Percentiles rank a stretch among this genome's conserved stretches.
Conservation (phyloP, 2,113 vertebrate genomes). For the Cyphomyrus discorhynchus region DNA sequence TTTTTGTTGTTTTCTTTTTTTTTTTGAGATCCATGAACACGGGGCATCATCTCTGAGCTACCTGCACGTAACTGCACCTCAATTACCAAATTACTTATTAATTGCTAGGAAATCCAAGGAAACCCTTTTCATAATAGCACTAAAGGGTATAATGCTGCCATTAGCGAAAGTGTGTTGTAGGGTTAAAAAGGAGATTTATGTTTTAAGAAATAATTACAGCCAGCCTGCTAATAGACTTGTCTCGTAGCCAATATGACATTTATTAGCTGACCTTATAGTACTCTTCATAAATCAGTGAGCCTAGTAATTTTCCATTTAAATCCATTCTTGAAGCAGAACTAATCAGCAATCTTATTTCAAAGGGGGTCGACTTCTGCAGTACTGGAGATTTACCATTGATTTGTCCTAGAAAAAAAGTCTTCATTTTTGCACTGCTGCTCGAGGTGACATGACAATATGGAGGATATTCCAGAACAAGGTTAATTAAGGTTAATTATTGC, state of each 20-base stretch:
- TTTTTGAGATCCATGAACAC: slow-evolving; percentile 10
- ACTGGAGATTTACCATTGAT: slow-evolving; percentile 31
- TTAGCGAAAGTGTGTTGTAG: slow-evolving; percentile 44
- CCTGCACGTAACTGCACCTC: slow-evolving; percentile 18
- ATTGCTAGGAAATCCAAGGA: slow-evolving; percentile 35
- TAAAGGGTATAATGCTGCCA: slow-evolving; percentile 43
- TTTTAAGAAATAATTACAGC: slow-evolving; percentile 58
- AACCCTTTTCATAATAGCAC: slow-evolving; percentile 40
- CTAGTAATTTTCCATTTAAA: slow-evolving; percentile 55
- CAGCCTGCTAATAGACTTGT: slow-evolving; percentile 53
- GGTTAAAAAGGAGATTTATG: slow-evolving; percentile 54
- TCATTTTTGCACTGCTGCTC: slow-evolving; percentile 31
- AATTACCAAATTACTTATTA: slow-evolving; percentile 34
- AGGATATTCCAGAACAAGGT: slow-evolving; percentile 38
- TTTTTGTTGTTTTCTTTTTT: neutral
- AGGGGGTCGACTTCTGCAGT: slow-evolving; percentile 31
- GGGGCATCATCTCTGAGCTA: slow-evolving; percentile 15
- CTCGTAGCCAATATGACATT: slow-evolving; percentile 53
- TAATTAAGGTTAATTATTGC: slow-evolving; percentile 53
- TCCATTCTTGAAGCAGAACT: slow-evolving; percentile 53
- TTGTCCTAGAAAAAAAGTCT: slow-evolving; percentile 27
- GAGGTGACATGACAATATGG: slow-evolving; percentile 35
- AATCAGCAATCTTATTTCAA: slow-evolving; percentile 54
- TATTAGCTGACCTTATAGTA: slow-evolving; percentile 60
- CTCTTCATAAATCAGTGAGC: slow-evolving; percentile 63